Base-by-base conservation (phyloP, 1,140 invertebrate species). In the Riptortus pedestris region DNA sequence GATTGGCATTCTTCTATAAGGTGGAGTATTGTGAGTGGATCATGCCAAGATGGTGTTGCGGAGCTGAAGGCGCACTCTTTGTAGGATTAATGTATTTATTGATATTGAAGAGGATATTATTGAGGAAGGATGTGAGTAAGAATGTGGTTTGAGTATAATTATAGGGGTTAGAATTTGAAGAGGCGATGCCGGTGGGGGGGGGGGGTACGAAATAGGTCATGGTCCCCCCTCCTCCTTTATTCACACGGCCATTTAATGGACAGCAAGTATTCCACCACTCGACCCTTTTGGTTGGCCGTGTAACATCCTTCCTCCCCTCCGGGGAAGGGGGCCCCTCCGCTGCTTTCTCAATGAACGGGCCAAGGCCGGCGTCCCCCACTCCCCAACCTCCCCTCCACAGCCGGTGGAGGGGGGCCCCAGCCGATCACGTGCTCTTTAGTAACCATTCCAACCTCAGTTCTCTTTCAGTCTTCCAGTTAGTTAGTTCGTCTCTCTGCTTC, bases 231-330 rank as follows among this genome's bases (percentile, higher is more conserved):
- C 31, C n/a, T 22, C 14, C 43, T 18, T 45, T 45, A 45, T 45
- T 45, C 43, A 47, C 45, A 47, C 45, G 45, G 45, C 45, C 45
- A 47, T 47, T 47, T 47, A 47, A 47, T 47, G 45, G 45, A 47
- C 3, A n/a, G n/a, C 45, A 47, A 47, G 45, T 47, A 47, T 47
- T 47, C 45, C 45, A 47, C 45, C 45, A 47, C 38, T 20, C 12
- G 38, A 33, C 60, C 60, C 43, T 48, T 43, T 28, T 7, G 16
- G 1, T 26, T 22, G 24, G n/a, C 60, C 24, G 11, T 43, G 20
- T 51, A 24, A 47, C 26, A 27, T 47, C 60, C 38, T 31, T n/a
- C 62, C 20, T 55, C 62, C 28, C 28, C 27, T 22, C 47, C 28
- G 28, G 3, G 20, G 62, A 27, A 33, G 27, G 28, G 62, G 29